phyloP scores from a whole-genome alignment of 2,113 vertebrate species.

The Peucedramus taeniatus region DNA sequence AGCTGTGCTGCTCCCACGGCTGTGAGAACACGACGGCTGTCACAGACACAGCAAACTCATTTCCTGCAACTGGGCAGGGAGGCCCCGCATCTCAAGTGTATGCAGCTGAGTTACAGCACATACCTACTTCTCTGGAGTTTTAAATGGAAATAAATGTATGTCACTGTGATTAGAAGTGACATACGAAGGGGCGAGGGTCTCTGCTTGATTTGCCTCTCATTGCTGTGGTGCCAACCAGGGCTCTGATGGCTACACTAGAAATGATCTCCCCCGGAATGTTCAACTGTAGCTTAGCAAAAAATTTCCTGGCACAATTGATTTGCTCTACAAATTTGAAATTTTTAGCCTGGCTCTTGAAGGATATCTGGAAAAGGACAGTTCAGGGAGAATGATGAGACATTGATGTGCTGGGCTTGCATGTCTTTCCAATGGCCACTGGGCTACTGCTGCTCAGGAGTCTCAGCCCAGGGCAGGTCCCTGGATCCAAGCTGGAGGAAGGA shows the following conservation, averaged over 20 bases:
- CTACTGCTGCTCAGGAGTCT: accelerated
- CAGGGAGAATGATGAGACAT: neutral
- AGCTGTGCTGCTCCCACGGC: neutral
- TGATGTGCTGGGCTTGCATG: accelerated
- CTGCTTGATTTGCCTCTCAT: neutral
- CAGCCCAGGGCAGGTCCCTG: neutral
- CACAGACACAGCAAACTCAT: slow-evolving; percentile 52
- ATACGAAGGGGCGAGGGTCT: neutral
- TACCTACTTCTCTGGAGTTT: neutral
- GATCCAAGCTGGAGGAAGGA: accelerated
- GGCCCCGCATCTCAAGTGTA: neutral
- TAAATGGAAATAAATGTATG: slow-evolving; percentile 24
- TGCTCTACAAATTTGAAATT: neutral
- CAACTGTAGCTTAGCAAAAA: neutral
- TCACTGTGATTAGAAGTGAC: neutral
- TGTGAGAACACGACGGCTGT: neutral
- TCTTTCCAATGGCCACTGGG: accelerated
- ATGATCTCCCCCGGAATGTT: neutral
- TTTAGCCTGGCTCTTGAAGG: neutral
- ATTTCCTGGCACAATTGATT: neutral
- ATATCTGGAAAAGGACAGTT: neutral
- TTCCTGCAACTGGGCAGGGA: slow-evolving; percentile 59
- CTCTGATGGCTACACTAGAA: neutral
- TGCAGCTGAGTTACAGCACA: neutral
- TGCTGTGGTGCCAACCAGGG: neutral